These are phyloP conservation scores for Periophthalmus magnuspinnatus DNA, from an alignment of 2,797 vertebrate genomes.

Conservation along the genomic window DNA sequence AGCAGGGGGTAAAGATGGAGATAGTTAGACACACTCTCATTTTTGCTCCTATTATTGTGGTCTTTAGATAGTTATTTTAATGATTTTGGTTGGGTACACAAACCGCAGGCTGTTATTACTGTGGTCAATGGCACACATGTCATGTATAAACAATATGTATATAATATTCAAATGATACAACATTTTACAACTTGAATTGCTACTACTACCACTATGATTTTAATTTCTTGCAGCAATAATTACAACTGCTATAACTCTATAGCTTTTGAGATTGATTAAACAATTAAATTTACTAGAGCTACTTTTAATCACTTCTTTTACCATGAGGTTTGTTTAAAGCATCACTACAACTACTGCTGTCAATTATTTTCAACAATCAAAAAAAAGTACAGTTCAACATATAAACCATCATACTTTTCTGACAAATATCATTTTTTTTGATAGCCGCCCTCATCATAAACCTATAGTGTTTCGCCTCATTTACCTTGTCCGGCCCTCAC, in stretches of 20 bases:
- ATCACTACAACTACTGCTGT: too few species aligned
- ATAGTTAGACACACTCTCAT: constrained; percentile 53
- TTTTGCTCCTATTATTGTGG: constrained; percentile 48
- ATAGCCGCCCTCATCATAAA: not conserved
- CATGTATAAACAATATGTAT: constrained; percentile 10
- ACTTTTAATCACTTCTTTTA: too few species aligned
- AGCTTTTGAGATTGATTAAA: too few species aligned
- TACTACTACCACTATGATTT: not conserved
- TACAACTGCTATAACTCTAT: not conserved
- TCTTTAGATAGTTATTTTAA: constrained; percentile 57
- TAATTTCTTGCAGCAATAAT: not conserved
- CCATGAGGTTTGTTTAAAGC: too few species aligned
- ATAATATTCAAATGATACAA: constrained; percentile 13
- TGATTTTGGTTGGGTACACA: not conserved
- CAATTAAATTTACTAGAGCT: too few species aligned
- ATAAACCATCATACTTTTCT: not conserved
- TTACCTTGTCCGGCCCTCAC: constrained; percentile 5
- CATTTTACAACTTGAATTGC: not conserved
- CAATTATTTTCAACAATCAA: not conserved
- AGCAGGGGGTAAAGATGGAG: constrained; percentile 41
- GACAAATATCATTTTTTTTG: not conserved
- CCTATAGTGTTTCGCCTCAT: not conserved
- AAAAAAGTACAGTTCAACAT: not conserved
- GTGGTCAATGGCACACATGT: constrained; percentile 32
- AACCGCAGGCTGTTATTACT: too few species aligned